Evolutionary conservation across 2,113 vertebrate genomes (phyloP), one percentile per base, ranked within the genome.

Genomic region (Lethenteron camtschaticum): DNA sequence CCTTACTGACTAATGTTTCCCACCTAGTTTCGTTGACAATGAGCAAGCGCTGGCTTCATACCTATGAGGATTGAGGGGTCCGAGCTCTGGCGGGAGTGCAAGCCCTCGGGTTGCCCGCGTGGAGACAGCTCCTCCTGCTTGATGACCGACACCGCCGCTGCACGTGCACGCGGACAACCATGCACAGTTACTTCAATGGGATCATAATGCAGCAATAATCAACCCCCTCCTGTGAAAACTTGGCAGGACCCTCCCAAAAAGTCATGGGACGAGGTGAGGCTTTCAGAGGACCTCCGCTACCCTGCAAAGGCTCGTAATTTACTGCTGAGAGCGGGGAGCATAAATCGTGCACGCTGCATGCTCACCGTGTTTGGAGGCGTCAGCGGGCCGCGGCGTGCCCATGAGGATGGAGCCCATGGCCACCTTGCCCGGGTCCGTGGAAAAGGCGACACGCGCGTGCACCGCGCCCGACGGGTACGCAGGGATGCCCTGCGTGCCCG

Each of bases 351-450:
- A 5, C 41, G 41, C 41, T 41, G 41, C 41, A 41, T 41, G 73
- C 81, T 75, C 80, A 99, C 94, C 89, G 79, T 90, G 75, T 78
- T 91, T 96, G 77, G 80, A 73, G 1, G 85, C 80, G 57, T 99
- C 92, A 73, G 95, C 90, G 72, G 89, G 92, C 72, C 94, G 84
- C 16, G 94, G 92, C 72, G 95, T 78, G 57, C 94, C 94, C 20
- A 97, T 79, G 69, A 90, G 96, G 74, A 99, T 97, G 55, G 92
- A 96, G 69, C 92, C 91, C 72, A 88, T 88, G 2, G 85, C 81
- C 56, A 84, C 85, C 78, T 96, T 99, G 41, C 82, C 79, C 60
- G 84, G 76, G 72, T 99, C 94, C 76, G 63, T 66, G n/a, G 63
- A 24, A 10, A 66, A 66, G n/a, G 63, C 63, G n/a, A 66, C n/a